phyloP scores from a whole-genome alignment of 2,113 vertebrate genomes.

The Struthio camelus region DNA sequence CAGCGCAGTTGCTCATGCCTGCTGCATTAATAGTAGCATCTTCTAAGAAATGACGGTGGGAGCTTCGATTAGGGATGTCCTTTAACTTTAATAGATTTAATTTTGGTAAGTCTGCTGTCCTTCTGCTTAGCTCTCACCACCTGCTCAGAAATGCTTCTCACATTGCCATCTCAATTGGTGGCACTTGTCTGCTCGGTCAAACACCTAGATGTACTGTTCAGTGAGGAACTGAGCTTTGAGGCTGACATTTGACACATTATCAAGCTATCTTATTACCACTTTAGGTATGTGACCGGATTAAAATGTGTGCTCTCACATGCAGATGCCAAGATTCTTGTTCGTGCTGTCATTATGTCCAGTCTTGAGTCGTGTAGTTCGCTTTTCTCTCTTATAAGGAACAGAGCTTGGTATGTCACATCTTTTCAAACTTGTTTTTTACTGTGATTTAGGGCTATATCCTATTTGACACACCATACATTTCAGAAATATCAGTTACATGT shows the following conservation, averaged over 20 bases:
- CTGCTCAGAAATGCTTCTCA: constrained; percentile 41
- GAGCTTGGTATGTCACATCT: not conserved
- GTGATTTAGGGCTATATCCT: not conserved
- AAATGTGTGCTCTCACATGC: constrained; percentile 30
- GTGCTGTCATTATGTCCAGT: constrained; percentile 2
- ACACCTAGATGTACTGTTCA: not conserved
- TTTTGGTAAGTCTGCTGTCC: not conserved
- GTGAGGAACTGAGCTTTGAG: not conserved
- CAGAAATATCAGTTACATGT: not conserved
- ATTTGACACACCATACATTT: not conserved
- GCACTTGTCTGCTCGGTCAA: constrained; percentile 21
- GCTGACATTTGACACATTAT: constrained; percentile 53
- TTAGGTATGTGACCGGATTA: constrained; percentile 44
- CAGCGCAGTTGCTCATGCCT: not conserved
- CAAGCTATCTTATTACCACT: constrained; percentile 51
- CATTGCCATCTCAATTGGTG: not conserved
- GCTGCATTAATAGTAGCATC: not conserved
- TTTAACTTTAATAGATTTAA: not conserved
- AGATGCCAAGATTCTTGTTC: constrained; percentile 29
- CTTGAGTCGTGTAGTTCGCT: not conserved
- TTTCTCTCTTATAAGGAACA: not conserved
- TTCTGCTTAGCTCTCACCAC: not conserved
- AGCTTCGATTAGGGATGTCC: constrained; percentile 5
- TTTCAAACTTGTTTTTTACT: not conserved
- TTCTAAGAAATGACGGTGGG: not conserved